These are phyloP conservation scores for Meteorus cinctellus DNA, from an alignment of 2,888 invertebrate species.

Conservation along the genomic window DNA sequence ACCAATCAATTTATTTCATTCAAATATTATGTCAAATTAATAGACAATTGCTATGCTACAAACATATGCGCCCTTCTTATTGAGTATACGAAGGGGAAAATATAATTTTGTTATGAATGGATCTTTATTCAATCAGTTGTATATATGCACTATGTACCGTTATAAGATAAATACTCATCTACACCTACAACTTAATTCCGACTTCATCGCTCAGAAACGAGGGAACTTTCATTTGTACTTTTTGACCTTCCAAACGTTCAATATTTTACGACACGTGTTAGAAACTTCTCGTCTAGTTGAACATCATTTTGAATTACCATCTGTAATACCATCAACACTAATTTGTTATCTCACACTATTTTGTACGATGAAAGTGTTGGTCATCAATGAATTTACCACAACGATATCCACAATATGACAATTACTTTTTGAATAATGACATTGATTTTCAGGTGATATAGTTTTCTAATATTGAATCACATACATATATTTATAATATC, in stretches of 20 bases:
- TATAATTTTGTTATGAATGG: conserved; percentile 3
- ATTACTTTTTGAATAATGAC: too few species aligned
- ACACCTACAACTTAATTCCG: background rate
- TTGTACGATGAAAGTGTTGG: too few species aligned
- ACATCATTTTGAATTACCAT: too few species aligned
- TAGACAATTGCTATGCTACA: background rate
- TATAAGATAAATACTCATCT: background rate
- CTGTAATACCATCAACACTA: too few species aligned
- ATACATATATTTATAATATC: too few species aligned
- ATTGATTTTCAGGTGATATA: too few species aligned
- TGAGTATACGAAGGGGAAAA: background rate
- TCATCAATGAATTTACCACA: too few species aligned
- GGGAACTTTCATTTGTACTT: conserved; percentile 1
- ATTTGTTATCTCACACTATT: too few species aligned
- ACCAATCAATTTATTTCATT: conserved; percentile 49
- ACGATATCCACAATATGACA: too few species aligned
- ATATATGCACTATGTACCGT: background rate
- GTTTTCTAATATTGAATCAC: too few species aligned
- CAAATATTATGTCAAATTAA: background rate
- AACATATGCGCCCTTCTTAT: background rate
- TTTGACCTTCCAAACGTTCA: background rate
- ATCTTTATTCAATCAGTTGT: conserved; percentile 4
- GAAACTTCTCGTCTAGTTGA: too few species aligned
- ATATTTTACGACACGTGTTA: background rate
- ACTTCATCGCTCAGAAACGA: background rate